A percentile compares a stretch with the other conserved stretches of the same genome.
phyloP scores from a whole-genome alignment of 2,888 invertebrate genomes.

The Invenusta paracnida region DNA sequence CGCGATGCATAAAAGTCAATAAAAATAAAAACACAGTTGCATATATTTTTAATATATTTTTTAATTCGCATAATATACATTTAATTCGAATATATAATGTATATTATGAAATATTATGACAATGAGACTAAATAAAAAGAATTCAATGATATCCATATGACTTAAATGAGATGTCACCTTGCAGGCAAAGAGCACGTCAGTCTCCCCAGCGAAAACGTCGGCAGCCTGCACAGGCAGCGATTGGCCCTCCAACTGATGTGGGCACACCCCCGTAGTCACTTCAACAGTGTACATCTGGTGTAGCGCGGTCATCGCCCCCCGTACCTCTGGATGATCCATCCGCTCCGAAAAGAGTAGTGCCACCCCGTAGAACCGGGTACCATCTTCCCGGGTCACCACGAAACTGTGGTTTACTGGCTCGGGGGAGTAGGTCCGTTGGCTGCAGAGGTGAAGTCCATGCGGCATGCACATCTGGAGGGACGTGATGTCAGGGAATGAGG shows the following conservation, averaged over 20 bases:
- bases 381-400: constrained; percentile 92
- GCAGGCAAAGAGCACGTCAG: not conserved
- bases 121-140: no score
- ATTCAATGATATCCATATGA: no score
- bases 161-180: no score
- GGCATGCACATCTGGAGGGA: constrained; percentile 78
- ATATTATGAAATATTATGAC: no score
- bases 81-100: no score
- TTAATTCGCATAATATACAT: no score
- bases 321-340: constrained; percentile 82
- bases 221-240: not conserved
- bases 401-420: constrained; percentile 90
- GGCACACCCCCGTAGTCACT: not conserved
- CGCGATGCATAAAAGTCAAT: no score
- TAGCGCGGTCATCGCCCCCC: constrained; percentile 88
- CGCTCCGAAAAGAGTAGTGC: constrained; percentile 92
- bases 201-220: not conserved
- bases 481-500: not conserved
- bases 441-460: constrained; percentile 84
- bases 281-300: constrained; percentile 67
- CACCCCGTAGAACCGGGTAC: constrained; percentile 85
- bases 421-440: constrained; percentile 70
- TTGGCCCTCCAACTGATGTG: not conserved
- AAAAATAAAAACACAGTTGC: no score
- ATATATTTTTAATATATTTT: no score